phyloP scores from a whole-genome alignment of 2,888 invertebrate species.

The Drosophila rubida region DNA sequence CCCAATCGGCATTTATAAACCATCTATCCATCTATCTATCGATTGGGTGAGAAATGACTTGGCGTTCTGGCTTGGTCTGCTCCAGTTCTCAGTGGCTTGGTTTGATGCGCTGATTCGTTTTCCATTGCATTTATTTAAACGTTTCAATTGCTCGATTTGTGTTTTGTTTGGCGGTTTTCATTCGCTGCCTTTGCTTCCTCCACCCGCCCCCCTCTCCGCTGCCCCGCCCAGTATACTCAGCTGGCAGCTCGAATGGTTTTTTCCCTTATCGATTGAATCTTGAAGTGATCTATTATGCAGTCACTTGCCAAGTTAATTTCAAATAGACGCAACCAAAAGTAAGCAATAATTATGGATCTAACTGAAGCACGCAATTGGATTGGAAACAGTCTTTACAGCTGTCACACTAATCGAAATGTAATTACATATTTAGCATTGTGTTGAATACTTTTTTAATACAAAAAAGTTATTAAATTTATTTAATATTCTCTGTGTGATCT shows the following conservation, averaged over 20 bases:
- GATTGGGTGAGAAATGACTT: slow-evolving; percentile 53
- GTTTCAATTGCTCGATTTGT: slow-evolving; percentile 68
- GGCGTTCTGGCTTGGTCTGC: slow-evolving; percentile 43
- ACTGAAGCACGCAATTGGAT: slow-evolving; percentile 24
- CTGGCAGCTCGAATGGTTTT: slow-evolving; percentile 18
- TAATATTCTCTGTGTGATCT: too few species aligned
- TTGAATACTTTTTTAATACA: too few species aligned
- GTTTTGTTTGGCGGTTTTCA: slow-evolving; percentile 36
- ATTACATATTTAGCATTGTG: too few species aligned
- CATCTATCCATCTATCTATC: slow-evolving; percentile 38
- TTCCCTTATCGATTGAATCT: slow-evolving; percentile 61
- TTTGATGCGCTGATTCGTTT: slow-evolving; percentile 66
- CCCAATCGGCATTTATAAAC: slow-evolving; percentile 4
- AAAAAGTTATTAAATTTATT: too few species aligned
- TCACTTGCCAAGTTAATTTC: slow-evolving; percentile 18
- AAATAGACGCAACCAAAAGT: slow-evolving; percentile 25
- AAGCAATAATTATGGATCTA: slow-evolving; percentile 46
- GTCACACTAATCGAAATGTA: too few species aligned
- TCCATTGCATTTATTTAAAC: slow-evolving; percentile 69
- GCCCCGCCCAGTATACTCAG: neutral
- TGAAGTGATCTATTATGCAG: slow-evolving; percentile 67
- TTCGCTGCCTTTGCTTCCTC: neutral
- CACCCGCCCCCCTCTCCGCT: too few species aligned
- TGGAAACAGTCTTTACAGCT: neutral
- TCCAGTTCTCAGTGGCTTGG: slow-evolving; percentile 42